Base-by-base conservation (phyloP, 2,113 vertebrate species). In the Ictidomys tridecemlineatus region DNA sequence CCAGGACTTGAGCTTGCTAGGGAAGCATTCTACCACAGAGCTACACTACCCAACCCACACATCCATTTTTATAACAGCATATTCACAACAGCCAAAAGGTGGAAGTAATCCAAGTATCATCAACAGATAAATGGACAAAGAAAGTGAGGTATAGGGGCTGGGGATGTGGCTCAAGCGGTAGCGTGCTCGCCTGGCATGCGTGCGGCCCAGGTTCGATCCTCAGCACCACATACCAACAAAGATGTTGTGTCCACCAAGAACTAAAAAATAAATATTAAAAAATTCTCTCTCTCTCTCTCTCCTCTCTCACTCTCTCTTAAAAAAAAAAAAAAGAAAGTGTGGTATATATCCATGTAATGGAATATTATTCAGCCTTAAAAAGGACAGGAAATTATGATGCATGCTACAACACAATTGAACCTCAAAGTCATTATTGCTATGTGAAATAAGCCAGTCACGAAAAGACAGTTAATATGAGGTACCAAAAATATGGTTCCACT, bases 321-420 rank as follows among this genome's bases (percentile, higher is more conserved):
- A n/a, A n/a, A n/a, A n/a, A n/a, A n/a, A n/a, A n/a, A n/a, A 70
- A 51, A 91, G 37, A 58, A 48, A 82, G 73, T 42, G 37, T 53
- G 14, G 12, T 45, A 14, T 69, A 39, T 28, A 61, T 53, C 28
- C 42, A 87, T 51, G 37, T 11, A 93, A 79, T 30, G 18, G 67
- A 78, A 20, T 65, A 85, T 39, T 89, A 74, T 37, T 79, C 34
- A 87, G 69, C 18, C 61, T 93, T 83, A 42, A 53, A 86, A 93
- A 76, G 39, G 63, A 61, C 39, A 84, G 39, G 53, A 82, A 87
- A 82, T 39, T 37, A 42, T 88, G 78, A 56, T 1, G 78, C 58
- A 61, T 67, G n/a, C 28, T 72, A 45, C 37, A 76, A 82, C n/a
- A 77, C 24, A 22, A 18, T 51, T 48, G 26, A 92, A 76, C 51